A percentile compares a stretch with the other conserved stretches of the same genome.
Conservation (phyloP, 2,888 invertebrate species). For the Prosapia bicincta region DNA sequence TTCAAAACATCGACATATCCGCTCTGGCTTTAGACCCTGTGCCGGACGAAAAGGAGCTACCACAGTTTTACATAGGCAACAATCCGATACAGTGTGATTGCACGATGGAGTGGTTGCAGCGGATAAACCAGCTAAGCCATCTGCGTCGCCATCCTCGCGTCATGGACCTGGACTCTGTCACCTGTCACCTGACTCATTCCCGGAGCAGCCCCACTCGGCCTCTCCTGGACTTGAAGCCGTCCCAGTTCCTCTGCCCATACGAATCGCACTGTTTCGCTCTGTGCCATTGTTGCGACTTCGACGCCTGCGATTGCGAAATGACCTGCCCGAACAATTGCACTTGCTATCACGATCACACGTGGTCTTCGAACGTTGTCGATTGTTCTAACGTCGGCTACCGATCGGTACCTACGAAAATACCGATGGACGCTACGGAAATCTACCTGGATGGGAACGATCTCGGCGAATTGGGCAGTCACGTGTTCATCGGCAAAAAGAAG, state of each 20-base stretch:
- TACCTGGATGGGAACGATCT: conserved; percentile 90
- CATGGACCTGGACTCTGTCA: conserved; percentile 83
- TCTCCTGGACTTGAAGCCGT: conserved; percentile 70
- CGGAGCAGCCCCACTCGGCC: conserved; percentile 61
- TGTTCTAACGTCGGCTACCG: conserved; percentile 76
- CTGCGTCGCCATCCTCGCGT: conserved; percentile 77
- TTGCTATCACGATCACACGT: conserved; percentile 91
- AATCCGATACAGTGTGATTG: conserved; percentile 95
- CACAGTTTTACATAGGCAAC: conserved; percentile 87
- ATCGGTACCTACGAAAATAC: conserved; percentile 80
- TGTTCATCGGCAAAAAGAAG: conserved; percentile 87
- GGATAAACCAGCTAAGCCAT: conserved; percentile 81
- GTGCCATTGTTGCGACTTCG: conserved; percentile 95
- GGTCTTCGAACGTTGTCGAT: conserved; percentile 90
- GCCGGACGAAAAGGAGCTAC: conserved; percentile 67
- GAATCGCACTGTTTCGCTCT: conserved; percentile 90
- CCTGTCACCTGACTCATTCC: conserved; percentile 82
- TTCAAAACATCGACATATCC: conserved; percentile 77
- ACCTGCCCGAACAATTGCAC: conserved; percentile 91
- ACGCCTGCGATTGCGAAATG: conserved; percentile 96
- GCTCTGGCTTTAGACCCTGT: conserved; percentile 74
- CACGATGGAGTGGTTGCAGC: conserved; percentile 92
- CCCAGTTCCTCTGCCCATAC: conserved; percentile 89
- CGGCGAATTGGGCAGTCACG: conserved; percentile 76
- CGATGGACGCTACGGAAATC: conserved; percentile 92